Evolutionary conservation across 2,797 vertebrate genomes (phyloP), one percentile per base, ranked within the genome.

Genomic region (Poecilia picta): DNA sequence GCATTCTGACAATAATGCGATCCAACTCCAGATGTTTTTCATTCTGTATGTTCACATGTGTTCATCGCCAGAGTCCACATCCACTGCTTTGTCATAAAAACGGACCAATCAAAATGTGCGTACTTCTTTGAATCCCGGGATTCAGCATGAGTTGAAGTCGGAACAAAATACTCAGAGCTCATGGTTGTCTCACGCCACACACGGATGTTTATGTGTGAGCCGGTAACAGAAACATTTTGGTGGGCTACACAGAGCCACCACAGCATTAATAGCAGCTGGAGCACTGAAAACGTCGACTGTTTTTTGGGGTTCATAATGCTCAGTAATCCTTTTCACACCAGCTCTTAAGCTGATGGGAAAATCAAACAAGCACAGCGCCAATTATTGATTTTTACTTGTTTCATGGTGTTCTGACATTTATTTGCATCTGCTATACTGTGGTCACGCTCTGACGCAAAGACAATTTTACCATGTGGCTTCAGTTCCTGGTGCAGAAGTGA

Each of bases 371-470:
- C 78, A 36, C 66, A 77, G 25, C 81, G 18, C 68, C 15, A 79
- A 73, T 66, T 78, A 85, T 92, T 90, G 92, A 94, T 88, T 89
- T 73, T 83, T 49, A 41, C 68, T 80, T 84, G 73, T 89, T 86
- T 86, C 75, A 78, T 77, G 25, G 6, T 3, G 83, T 81, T 78
- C 80, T 89, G 84, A 90, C 74, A 72, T 83, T 88, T 39, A 81
- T 90, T 89, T 90, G 73, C 83, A 79, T 90, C 71, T 82, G 79
- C 85, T 82, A 82, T 87, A 83, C 74, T 79, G 84, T n/a, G 86
- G 83, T 87, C 28, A 1, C 25, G 41, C 57, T 77, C 62, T 83
- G 85, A 83, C 80, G 72, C 74, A 81, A 71, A 88, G 53, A 78
- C 82, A 64, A 28, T 82, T 81, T 72, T 33, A 75, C 89, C 89